Conservation (phyloP, 2,797 vertebrate genomes). For the Pygocentrus nattereri region DNA sequence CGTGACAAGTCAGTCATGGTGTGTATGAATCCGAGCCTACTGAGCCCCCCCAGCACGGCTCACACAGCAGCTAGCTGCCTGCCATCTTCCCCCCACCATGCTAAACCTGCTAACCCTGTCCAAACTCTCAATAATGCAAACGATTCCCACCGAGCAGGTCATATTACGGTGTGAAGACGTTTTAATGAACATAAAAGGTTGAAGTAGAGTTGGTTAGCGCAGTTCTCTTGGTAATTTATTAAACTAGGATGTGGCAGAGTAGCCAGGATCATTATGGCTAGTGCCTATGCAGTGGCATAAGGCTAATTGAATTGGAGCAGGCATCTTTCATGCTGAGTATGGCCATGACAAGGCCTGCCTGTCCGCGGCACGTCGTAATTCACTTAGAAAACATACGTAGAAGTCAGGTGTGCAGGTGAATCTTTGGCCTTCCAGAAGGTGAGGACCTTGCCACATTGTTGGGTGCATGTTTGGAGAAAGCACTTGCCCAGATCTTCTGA, state of each 20-base stretch:
- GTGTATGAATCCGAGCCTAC: constrained; percentile 36
- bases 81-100: constrained; percentile 24
- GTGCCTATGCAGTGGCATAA: not conserved
- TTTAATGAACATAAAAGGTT: constrained; percentile 32
- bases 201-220: constrained; percentile 11
- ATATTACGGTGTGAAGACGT: constrained; percentile 49
- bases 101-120: constrained; percentile 23
- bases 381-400: not conserved
- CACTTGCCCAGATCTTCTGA: not conserved
- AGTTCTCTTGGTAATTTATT: constrained; percentile 16
- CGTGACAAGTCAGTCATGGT: constrained; percentile 47
- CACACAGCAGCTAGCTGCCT: constrained; percentile 37
- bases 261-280: constrained; percentile 21
- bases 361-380: not conserved
- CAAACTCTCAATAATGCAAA: constrained; percentile 52
- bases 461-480: not conserved
- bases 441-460: not conserved
- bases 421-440: not conserved
- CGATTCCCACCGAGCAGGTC: constrained; percentile 48
- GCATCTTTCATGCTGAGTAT: constrained; percentile 10
- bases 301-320: constrained; percentile 12
- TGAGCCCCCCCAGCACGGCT: not conserved
- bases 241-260: constrained; percentile 2
- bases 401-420: not conserved
- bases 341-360: not conserved